Evolutionary conservation across 2,113 vertebrate genomes (phyloP).

Genomic region (Poecile atricapillus): DNA sequence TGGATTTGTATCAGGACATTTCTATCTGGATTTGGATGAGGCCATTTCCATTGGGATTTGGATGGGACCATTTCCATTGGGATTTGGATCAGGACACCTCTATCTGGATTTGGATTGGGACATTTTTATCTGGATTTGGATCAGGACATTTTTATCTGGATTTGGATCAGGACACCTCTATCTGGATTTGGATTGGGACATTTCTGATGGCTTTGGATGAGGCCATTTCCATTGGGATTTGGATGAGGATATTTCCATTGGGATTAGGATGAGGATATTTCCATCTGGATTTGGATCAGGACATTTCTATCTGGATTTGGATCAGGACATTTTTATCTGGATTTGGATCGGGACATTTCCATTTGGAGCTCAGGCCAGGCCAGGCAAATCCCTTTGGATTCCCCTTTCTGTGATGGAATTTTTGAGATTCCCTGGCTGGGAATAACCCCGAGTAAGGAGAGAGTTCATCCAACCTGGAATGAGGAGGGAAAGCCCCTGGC

Average conservation of each 20-base stretch:
- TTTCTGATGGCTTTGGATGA: accelerated
- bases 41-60: too few species aligned
- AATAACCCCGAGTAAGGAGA: not conserved
- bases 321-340: accelerated
- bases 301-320: not conserved
- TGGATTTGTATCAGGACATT: too few species aligned
- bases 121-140: too few species aligned
- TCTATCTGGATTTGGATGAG: too few species aligned
- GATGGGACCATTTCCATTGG: accelerated
- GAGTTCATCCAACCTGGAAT: not conserved
- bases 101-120: too few species aligned
- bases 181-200: too few species aligned
- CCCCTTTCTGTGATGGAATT: not conserved
- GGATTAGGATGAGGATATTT: not conserved
- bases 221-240: accelerated
- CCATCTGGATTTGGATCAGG: not conserved
- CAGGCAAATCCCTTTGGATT: not conserved
- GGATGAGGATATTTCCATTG: not conserved
- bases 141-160: too few species aligned
- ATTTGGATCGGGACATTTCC: not conserved
- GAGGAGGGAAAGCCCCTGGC: not conserved
- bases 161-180: too few species aligned
- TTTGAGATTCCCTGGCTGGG: not conserved
- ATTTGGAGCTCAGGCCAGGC: not conserved
- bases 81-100: too few species aligned